Percentiles rank a stretch among this genome's conserved stretches.
These are phyloP conservation scores for Acanthococcus lagerstroemiae DNA, from an alignment of 2,888 invertebrate species.

Conservation along the genomic window DNA sequence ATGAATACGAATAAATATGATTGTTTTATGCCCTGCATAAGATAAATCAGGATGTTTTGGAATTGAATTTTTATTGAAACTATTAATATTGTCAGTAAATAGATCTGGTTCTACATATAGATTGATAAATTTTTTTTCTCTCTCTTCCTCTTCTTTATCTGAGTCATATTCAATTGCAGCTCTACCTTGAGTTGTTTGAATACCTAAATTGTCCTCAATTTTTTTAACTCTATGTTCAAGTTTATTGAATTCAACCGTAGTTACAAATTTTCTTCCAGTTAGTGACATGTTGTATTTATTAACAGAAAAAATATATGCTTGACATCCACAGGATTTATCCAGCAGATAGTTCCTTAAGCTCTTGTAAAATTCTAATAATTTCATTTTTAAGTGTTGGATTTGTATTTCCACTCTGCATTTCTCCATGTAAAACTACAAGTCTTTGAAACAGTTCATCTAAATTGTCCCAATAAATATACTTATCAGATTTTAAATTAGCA, in stretches of 20 bases:
- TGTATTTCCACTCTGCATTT: conserved; percentile 2
- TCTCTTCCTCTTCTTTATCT: conserved; percentile 5
- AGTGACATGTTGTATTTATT: conserved; percentile 1
- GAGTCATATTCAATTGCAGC: conserved; percentile 1
- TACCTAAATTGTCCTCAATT: conserved; percentile 7
- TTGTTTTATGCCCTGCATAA: not conserved
- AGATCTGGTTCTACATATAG: conserved; percentile 6
- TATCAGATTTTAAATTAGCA: not conserved
- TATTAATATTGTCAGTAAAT: not conserved
- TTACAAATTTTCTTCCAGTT: not conserved
- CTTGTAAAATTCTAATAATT: conserved; percentile 11
- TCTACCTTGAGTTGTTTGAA: conserved; percentile 3
- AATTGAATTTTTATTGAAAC: conserved; percentile 3
- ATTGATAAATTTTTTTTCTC: conserved; percentile 11
- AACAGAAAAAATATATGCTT: not conserved
- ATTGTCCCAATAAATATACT: conserved; percentile 13
- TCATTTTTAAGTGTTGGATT: conserved; percentile 1
- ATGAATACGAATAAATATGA: conserved; percentile 10
- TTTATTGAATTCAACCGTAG: conserved; percentile 3
- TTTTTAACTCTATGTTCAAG: conserved; percentile 11
- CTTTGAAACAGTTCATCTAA: conserved; percentile 12
- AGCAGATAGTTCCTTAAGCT: conserved; percentile 2
- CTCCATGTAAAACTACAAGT: not conserved
- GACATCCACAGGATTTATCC: no score
- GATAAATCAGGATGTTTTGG: conserved; percentile 9